Conservation (phyloP, 2,888 invertebrate species). For the Tuberolachnus salignus region DNA sequence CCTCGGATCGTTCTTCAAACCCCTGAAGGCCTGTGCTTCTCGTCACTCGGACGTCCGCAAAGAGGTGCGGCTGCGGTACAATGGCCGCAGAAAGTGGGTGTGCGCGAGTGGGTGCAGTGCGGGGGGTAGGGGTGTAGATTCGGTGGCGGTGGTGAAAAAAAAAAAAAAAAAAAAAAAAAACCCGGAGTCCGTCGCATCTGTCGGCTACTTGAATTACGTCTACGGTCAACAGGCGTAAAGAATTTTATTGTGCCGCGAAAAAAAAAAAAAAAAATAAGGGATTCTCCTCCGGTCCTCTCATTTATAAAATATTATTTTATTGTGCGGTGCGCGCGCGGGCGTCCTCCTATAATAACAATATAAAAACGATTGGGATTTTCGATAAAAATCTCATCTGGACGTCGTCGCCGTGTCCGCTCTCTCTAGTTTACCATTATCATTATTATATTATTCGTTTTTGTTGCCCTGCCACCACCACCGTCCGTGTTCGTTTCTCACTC, state of each 20-base stretch:
- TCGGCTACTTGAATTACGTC: slow-evolving; percentile 57
- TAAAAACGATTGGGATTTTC: slow-evolving; percentile 51
- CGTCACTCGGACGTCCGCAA: slow-evolving; percentile 46
- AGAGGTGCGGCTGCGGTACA: not conserved
- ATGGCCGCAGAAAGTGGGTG: too few species aligned
- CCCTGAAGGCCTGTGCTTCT: too few species aligned
- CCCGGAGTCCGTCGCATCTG: slow-evolving; percentile 49
- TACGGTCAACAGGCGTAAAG: slow-evolving; percentile 56
- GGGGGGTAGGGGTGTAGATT: not conserved
- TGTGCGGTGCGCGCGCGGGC: not conserved
- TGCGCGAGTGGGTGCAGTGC: too few species aligned
- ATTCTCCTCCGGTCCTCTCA: slow-evolving; percentile 5
- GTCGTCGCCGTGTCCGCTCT: not conserved
- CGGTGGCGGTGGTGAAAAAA: not conserved
- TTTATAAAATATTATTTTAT: not conserved
- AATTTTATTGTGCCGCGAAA: slow-evolving; percentile 55
- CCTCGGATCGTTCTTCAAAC: too few species aligned
- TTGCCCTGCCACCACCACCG: not conserved
- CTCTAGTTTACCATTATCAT: slow-evolving; percentile 54
- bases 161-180: too few species aligned
- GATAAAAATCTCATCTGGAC: slow-evolving; percentile 48
- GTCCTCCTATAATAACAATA: too few species aligned
- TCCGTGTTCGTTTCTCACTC: not conserved
- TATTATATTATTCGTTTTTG: slow-evolving; percentile 45
- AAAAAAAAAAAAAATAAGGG: slow-evolving; percentile 39